phyloP scores from a whole-genome alignment of 1,140 invertebrate genomes.

The Aradophagus sp. region DNA sequence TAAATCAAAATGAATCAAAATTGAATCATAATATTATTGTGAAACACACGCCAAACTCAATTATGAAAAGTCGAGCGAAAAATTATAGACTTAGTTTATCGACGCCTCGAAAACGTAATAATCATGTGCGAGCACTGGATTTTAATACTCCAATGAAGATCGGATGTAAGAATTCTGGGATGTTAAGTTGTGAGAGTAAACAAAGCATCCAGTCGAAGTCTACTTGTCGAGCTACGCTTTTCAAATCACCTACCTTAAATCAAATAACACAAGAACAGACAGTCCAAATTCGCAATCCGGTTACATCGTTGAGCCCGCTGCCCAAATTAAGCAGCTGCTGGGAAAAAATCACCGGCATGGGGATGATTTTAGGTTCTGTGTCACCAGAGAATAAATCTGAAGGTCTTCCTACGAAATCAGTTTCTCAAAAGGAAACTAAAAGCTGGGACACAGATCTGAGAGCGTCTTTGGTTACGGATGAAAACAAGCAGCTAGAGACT shows the following conservation, averaged over 20 bases:
- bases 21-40: slow-evolving; percentile 53
- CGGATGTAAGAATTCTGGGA: slow-evolving; percentile 17
- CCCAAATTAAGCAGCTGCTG: slow-evolving; percentile 68
- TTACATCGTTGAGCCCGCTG: slow-evolving; percentile 66
- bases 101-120: slow-evolving; percentile 67
- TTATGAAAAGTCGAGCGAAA: slow-evolving; percentile 65
- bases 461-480: slow-evolving; percentile 20
- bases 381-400: slow-evolving; percentile 49
- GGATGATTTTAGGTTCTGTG: slow-evolving; percentile 62
- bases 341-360: slow-evolving; percentile 70
- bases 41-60: slow-evolving; percentile 65
- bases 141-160: slow-evolving; percentile 69
- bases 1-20: too few species aligned
- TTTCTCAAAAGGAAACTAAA: slow-evolving; percentile 11
- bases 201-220: slow-evolving; percentile 57
- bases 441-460: slow-evolving; percentile 72
- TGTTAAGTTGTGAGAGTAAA: neutral
- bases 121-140: slow-evolving; percentile 70
- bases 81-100: slow-evolving; percentile 71
- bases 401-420: slow-evolving; percentile 3
- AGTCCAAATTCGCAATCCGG: slow-evolving; percentile 33
- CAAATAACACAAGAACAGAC: neutral
- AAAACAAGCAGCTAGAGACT: slow-evolving; percentile 27
- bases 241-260: slow-evolving; percentile 58
- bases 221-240: slow-evolving; percentile 62